These are phyloP conservation scores for Leiothrix lutea DNA, from an alignment of 2,113 vertebrate species.

Conservation along the genomic window DNA sequence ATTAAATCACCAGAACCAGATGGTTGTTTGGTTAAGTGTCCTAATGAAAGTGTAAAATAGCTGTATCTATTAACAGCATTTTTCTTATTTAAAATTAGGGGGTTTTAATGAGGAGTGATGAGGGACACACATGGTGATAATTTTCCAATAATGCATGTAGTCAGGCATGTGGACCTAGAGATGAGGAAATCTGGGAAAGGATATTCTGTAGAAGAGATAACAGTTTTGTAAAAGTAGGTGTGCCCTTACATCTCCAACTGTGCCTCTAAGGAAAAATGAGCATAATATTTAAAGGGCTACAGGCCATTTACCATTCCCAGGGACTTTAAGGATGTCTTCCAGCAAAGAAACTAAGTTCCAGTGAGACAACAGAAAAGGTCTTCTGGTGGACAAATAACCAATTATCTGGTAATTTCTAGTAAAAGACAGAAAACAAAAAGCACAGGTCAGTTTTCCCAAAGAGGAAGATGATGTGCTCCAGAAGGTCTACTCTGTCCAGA, in stretches of 20 bases:
- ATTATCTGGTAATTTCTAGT: neutral
- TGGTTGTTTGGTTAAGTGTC: neutral
- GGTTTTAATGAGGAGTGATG: neutral
- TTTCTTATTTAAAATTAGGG: neutral
- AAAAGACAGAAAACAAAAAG: neutral
- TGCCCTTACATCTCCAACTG: neutral
- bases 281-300: fast-evolving
- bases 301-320: neutral
- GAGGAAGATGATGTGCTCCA: neutral
- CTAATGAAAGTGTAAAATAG: neutral
- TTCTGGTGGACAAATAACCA: neutral
- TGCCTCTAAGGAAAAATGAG: neutral
- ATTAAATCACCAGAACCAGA: neutral
- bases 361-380: neutral
- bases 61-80: neutral
- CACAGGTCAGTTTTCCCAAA: neutral
- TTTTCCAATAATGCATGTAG: neutral
- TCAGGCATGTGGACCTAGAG: neutral
- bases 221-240: neutral
- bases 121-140: neutral
- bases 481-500: neutral
- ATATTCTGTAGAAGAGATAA: neutral
- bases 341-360: neutral
- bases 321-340: neutral
- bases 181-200: neutral